Evolutionary conservation across 1,140 invertebrate species (phyloP), one percentile per base, ranked within the genome.

Genomic region (Uloborus diversus): DNA sequence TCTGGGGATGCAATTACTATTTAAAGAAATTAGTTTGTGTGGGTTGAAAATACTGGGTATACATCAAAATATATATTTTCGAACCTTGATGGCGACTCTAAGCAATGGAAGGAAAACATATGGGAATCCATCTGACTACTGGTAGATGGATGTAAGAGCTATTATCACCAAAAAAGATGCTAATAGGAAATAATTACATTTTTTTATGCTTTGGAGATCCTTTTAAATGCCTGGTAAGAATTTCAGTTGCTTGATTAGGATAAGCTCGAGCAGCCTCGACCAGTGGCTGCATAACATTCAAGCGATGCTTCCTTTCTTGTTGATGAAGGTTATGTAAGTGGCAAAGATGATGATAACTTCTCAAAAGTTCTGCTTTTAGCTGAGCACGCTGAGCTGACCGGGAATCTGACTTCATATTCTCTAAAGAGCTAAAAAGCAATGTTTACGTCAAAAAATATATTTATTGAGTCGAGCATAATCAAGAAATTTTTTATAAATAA

Each of bases 181-280:
- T n/a, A n/a, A n/a, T n/a, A n/a, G n/a, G n/a, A n/a, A 59, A 28
- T 37, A 57, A 51, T 80, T 81, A 73, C 59, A 47, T 59, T 80
- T 73, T 82, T 35, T 47, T 59, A 68, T 33, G 70, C 49, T 62
- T 80, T 17, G 35, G 17, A 57, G 49, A 61, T 17, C 23, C 4
- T 78, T 28, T 79, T 59, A 37, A 56, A 51, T 59, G 27, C 53
- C 42, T 68, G 4, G 79, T 51, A 20, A 84, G 73, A 73, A 84
- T 42, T 30, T 81, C 32, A 11, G 82, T 79, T 13, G 83, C 80
- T 62, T 73, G 53, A 27, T 73, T 65, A 49, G 83, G 83, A 80
- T 69, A 82, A 42, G 69, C 56, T 61, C 69, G 71, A 30, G 83
- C 79, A 47, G 83, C 81, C 57, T 81, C 70, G 23, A 81, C 30